Evolutionary conservation across 2,113 vertebrate species (phyloP).

Genomic region (Tiliqua scincoides): DNA sequence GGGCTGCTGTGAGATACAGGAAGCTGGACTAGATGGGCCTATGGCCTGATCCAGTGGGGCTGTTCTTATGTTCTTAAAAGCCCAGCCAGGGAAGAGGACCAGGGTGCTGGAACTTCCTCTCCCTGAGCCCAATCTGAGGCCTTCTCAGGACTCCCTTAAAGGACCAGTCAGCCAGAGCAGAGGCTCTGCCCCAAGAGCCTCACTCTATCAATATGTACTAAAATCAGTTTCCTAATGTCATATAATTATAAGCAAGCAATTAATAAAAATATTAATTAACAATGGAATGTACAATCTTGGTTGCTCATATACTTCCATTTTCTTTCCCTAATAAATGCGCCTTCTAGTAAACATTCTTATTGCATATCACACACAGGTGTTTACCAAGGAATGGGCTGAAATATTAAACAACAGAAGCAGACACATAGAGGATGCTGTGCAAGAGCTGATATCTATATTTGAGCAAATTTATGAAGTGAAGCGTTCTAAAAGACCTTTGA

Average conservation of each 20-base stretch:
- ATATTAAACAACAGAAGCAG: slow-evolving; percentile 77
- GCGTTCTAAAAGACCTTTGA: slow-evolving; percentile 42
- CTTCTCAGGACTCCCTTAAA: too few species aligned
- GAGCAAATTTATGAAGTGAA: slow-evolving; percentile 74
- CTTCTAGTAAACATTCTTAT: not conserved
- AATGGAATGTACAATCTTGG: not conserved
- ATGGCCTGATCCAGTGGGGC: too few species aligned
- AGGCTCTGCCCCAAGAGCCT: too few species aligned
- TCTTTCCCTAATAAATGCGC: not conserved
- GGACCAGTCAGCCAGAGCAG: too few species aligned
- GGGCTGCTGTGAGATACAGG: too few species aligned
- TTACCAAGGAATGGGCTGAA: slow-evolving; percentile 75
- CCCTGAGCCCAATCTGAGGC: too few species aligned
- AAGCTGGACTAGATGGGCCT: too few species aligned
- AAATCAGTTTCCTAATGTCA: not conserved
- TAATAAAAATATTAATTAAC: not conserved
- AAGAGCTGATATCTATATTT: slow-evolving; percentile 77
- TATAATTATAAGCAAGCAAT: not conserved
- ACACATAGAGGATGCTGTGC: slow-evolving; percentile 78
- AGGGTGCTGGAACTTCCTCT: too few species aligned
- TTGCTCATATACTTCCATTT: not conserved
- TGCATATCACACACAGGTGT: slow-evolving; percentile 69
- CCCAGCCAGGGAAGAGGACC: too few species aligned
- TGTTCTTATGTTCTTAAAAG: too few species aligned
- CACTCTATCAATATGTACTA: not conserved